Base-by-base conservation (phyloP, 2,888 invertebrate species). In the Drosophila subsilvestris region DNA sequence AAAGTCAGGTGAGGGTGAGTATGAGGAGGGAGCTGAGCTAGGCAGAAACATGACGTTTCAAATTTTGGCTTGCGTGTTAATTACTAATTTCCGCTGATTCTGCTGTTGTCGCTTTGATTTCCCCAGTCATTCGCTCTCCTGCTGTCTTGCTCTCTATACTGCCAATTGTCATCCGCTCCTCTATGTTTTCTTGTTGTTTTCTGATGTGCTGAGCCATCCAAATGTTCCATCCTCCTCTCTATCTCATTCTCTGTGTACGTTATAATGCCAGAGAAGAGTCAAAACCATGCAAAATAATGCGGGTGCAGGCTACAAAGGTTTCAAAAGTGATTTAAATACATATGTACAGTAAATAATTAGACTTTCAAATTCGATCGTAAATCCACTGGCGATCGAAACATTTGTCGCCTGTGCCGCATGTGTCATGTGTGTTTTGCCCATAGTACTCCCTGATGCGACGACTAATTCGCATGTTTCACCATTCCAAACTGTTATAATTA, bases 381-480 rank as follows among this genome's bases (percentile, higher is more conserved):
- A 9, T 29, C 29, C 29, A 29, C 29, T 10, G 10, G 29, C 29
- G 10, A 10, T 29, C 29, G 45, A 43, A 18, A 51, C 12, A 44
- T 61, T 66, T 45, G 66, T 66, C 68, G 68, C 71, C 63, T 63
- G 71, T 58, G 7, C 14, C 9, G 25, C 25, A 10, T 67, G 48
- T 53, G 42, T 68, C 57, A 59, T 55, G 60, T 55, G 60, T 12
- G 32, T 32, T 69, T 29, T 50, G 45, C 54, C 17, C 48, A 45
- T 42, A 55, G 55, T 57, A 58, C 44, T 57, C 44, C 56, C 37
- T 22, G 43, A 44, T 48, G 68, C 27, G 27, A 48, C 53, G 73
- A 66, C 70, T 79, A 86, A 81, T 77, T 84, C 85, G 85, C 77
- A 76, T 82, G 82, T 80, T 84, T 68, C 69, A 68, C 51, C 78